These are phyloP conservation scores for Cephus sareptanus DNA, from an alignment of 2,888 invertebrate species.

Conservation along the genomic window DNA sequence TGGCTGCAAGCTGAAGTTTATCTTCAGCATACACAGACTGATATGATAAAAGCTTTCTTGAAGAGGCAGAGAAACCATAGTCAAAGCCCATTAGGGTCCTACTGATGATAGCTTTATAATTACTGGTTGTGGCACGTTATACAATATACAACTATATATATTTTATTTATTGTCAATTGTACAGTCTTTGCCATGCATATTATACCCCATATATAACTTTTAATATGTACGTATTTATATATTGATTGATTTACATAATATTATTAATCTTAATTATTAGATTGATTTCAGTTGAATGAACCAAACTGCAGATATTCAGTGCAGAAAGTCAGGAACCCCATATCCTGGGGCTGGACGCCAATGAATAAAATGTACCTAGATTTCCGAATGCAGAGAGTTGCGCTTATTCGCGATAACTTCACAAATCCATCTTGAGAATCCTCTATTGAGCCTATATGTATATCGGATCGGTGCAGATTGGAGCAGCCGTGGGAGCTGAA, in stretches of 20 bases:
- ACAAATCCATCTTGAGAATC: background rate
- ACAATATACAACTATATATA: background rate
- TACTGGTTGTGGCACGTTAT: background rate
- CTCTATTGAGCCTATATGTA: background rate
- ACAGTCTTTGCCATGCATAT: background rate
- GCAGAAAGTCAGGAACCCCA: background rate
- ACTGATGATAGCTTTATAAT: background rate
- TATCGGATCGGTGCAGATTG: background rate
- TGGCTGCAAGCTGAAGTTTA: background rate
- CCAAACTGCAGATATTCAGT: background rate
- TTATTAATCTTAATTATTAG: background rate
- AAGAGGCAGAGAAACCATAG: background rate
- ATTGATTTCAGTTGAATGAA: background rate
- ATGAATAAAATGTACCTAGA: background rate
- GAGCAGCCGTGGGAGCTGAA: constrained; percentile 21
- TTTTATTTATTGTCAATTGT: background rate
- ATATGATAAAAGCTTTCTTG: background rate
- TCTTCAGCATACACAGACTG: background rate
- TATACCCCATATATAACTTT: background rate
- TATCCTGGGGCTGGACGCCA: background rate
- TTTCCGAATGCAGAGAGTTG: background rate
- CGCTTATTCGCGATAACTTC: background rate
- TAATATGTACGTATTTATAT: background rate
- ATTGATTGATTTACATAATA: background rate
- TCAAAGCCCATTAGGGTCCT: background rate